Percentiles rank a stretch among this genome's conserved stretches.
These are phyloP conservation scores for Parnassius apollo DNA, from an alignment of 2,888 invertebrate genomes.

Conservation along the genomic window DNA sequence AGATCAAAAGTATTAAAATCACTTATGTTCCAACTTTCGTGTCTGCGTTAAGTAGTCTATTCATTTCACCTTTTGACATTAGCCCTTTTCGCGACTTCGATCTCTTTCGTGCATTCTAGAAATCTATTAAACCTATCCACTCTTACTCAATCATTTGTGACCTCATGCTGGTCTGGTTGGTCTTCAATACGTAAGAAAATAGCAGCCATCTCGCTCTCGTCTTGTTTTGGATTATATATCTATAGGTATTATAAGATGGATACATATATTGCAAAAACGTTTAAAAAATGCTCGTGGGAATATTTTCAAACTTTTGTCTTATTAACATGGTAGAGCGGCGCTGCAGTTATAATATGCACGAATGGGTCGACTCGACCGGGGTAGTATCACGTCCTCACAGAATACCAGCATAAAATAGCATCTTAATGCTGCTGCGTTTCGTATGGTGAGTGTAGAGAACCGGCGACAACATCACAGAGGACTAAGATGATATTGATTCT, in stretches of 20 bases:
- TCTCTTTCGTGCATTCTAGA: constrained; percentile 35
- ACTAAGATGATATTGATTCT: too few species aligned
- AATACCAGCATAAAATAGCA: too few species aligned
- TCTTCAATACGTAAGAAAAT: constrained; percentile 1
- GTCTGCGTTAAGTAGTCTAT: constrained; percentile 43
- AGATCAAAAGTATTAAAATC: too few species aligned
- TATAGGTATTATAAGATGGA: not conserved
- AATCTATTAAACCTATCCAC: constrained; percentile 17
- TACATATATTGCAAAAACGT: not conserved
- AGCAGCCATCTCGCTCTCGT: not conserved
- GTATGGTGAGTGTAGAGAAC: too few species aligned
- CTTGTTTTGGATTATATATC: not conserved
- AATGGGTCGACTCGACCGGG: too few species aligned
- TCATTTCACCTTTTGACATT: constrained; percentile 48
- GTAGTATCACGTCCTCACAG: too few species aligned
- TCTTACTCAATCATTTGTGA: constrained; percentile 39
- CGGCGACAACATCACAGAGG: too few species aligned
- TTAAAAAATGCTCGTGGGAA: not conserved
- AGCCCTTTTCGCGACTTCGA: constrained; percentile 46
- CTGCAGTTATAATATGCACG: too few species aligned
- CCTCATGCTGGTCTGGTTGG: not conserved
- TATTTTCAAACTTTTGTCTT: not conserved
- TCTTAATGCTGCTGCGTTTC: too few species aligned
- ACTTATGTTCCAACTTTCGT: constrained; percentile 4
- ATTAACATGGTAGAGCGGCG: too few species aligned